Evolutionary conservation across 2,113 vertebrate genomes (phyloP), one percentile per base, ranked within the genome.

Genomic region (Chlamydotis undulata): DNA sequence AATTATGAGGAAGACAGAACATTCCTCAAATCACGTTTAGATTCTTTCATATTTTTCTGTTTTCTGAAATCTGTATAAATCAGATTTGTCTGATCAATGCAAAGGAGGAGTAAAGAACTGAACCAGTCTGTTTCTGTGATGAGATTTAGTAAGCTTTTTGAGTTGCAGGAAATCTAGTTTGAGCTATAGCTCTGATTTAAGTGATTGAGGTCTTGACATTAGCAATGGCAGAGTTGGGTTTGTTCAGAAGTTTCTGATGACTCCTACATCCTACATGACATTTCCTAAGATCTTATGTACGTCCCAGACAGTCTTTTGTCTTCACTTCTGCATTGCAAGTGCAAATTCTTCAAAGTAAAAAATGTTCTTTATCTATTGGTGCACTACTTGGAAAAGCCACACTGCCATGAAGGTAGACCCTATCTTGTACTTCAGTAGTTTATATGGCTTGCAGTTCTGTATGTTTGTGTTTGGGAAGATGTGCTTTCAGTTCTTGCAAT

Each of bases 351-450:
- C 43, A 12, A 75, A 82, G 29, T 70, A 93, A 90, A 82, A 37
- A 77, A 57, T 89, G 90, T 57, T 68, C 39, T 56, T 83, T 93
- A 73, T 87, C 77, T 91, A 53, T 80, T 76, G 77, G 35, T 92
- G 31, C 37, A 75, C 52, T 56, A 14, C 85, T 93, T 93, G 95
- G 84, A 96, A 93, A 94, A 95, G 65, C 92, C 86, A 94, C 55
- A 70, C 24, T 45, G 14, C 18, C 28, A 25, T 41, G 12, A 59
- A 88, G 16, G 43, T 60, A 79, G 89, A 85, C 21, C 69, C 14
- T 71, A 59, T 39, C 37, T 96, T 90, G 68, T 87, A 47, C 77
- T 94, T 94, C 87, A 89, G 31, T 69, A 91, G 83, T 95, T 83
- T 29, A 16, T 50, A 28, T 19, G 29, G 15, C 9, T 74, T 78